A percentile compares a stretch with the other conserved stretches of the same genome.
phyloP scores from a whole-genome alignment of 2,797 vertebrate species.

The Hyperoplus immaculatus region DNA sequence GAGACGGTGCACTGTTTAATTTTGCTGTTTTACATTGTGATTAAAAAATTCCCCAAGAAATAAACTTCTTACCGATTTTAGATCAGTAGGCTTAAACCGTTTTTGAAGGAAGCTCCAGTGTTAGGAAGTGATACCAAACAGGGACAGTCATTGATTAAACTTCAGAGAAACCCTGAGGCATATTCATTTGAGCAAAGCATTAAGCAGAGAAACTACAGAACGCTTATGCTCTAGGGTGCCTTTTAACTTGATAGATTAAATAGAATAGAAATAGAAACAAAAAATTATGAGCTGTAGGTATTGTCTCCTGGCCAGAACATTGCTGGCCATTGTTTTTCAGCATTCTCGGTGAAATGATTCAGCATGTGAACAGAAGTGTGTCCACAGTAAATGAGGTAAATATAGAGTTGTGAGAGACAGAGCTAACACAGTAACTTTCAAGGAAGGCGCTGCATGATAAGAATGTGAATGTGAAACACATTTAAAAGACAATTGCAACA shows the following conservation, averaged over 20 bases:
- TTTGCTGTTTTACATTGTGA: not conserved
- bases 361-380: not conserved
- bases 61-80: not conserved
- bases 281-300: not conserved
- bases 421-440: not conserved
- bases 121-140: not conserved
- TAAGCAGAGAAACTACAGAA: not conserved
- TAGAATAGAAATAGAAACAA: not conserved
- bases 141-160: not conserved
- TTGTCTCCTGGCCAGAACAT: not conserved
- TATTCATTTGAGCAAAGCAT: not conserved
- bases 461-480: not conserved
- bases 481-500: not conserved
- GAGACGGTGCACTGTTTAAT: not conserved
- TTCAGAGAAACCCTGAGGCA: not conserved
- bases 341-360: not conserved
- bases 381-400: not conserved
- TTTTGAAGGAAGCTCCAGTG: not conserved
- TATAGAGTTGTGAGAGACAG: not conserved
- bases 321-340: not conserved
- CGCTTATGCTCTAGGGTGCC: not conserved
- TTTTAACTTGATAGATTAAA: not conserved
- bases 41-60: not conserved
- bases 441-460: not conserved
- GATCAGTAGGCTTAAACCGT: not conserved